These are phyloP conservation scores for Himalopsyche tibetana DNA, from an alignment of 2,888 invertebrate genomes.

Conservation along the genomic window DNA sequence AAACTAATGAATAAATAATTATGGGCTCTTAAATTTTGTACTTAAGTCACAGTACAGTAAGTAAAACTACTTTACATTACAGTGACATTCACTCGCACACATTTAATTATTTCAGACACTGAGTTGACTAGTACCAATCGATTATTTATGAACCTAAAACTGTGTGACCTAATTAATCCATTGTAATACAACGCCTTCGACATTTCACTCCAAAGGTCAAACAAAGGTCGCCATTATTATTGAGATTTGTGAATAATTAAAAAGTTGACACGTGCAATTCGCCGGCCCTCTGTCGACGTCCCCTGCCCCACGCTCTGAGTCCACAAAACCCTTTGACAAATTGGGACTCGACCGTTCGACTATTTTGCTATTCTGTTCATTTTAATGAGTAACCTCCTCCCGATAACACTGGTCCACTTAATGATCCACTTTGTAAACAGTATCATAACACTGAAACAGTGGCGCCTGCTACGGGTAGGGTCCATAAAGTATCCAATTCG, in stretches of 20 bases:
- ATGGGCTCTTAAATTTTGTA: no score
- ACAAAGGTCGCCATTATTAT: slow-evolving; percentile 4
- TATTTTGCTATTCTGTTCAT: slow-evolving; percentile 35
- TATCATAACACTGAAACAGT: slow-evolving; percentile 44
- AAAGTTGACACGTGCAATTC: slow-evolving; percentile 27
- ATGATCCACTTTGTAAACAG: slow-evolving; percentile 54
- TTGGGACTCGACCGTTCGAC: slow-evolving; percentile 21
- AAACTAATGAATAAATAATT: no score
- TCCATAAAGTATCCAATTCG: background rate
- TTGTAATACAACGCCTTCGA: slow-evolving; percentile 25
- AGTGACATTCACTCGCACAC: no score
- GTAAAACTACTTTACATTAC: no score
- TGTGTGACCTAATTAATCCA: slow-evolving; percentile 1
- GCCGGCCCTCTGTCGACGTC: background rate
- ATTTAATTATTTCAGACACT: no score
- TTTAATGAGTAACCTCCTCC: slow-evolving; percentile 54
- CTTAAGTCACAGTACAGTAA: no score
- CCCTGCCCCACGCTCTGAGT: background rate
- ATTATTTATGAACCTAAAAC: no score
- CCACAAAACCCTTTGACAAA: slow-evolving; percentile 31
- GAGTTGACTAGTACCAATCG: no score
- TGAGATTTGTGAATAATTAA: background rate
- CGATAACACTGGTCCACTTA: slow-evolving; percentile 51
- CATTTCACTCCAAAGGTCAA: slow-evolving; percentile 18
- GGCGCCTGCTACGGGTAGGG: slow-evolving; percentile 34